These are phyloP conservation scores for Heteromurus nitidus DNA, from an alignment of 2,888 invertebrate species.

Conservation along the genomic window DNA sequence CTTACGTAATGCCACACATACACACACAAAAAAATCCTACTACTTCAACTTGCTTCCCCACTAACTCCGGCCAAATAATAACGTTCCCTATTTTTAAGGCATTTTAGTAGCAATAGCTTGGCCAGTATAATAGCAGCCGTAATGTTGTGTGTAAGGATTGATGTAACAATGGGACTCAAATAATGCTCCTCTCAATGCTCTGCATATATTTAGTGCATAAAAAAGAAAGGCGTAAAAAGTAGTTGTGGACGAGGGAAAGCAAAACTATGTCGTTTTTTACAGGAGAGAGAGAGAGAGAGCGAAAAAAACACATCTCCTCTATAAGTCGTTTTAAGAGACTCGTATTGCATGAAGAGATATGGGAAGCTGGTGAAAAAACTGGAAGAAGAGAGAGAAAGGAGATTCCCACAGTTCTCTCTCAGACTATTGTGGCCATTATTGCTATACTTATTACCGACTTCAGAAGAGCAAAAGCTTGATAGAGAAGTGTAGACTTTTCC, in stretches of 20 bases:
- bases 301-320: constrained; percentile 44
- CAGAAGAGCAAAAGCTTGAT: too few relatives aligned
- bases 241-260: constrained; percentile 34
- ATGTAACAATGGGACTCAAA: constrained; percentile 26
- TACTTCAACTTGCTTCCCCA: constrained; percentile 18
- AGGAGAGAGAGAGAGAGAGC: neutral
- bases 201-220: constrained; percentile 34
- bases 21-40: neutral
- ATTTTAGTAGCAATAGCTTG: constrained; percentile 44
- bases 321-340: constrained; percentile 54
- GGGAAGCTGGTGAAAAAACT: constrained; percentile 20
- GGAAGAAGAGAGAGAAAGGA: constrained; percentile 9
- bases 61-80: constrained; percentile 37
- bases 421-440: too few relatives aligned
- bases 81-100: constrained; percentile 32
- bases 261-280: constrained; percentile 51
- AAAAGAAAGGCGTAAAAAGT: constrained; percentile 21
- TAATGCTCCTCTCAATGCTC: constrained; percentile 4
- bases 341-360: constrained; percentile 49
- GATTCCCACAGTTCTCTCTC: neutral
- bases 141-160: constrained; percentile 20
- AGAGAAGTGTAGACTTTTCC: too few relatives aligned
- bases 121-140: constrained; percentile 16
- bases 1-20: neutral
- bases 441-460: too few relatives aligned